Percentiles rank a stretch among this genome's conserved stretches.
Evolutionary conservation across 2,113 vertebrate species (phyloP).

Genomic region (Sakesphorus luctuosus): DNA sequence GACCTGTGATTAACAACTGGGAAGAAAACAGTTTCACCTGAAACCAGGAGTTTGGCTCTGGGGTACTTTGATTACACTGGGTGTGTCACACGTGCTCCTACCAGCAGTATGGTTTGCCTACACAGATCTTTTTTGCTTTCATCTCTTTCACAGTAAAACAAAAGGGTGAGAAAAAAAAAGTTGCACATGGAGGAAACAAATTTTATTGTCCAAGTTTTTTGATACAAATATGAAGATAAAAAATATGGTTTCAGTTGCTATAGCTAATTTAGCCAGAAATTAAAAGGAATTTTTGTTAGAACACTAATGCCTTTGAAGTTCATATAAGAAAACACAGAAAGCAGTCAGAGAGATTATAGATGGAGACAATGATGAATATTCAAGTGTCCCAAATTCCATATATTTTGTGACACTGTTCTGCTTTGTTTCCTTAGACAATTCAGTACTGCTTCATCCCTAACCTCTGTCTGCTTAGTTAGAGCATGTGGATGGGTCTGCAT

Average conservation of each 20-base stretch:
- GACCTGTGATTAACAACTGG: background rate
- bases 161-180: background rate
- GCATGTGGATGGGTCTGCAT: background rate
- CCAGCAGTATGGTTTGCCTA: background rate
- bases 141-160: background rate
- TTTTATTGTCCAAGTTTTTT: background rate
- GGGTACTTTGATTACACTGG: background rate
- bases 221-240: background rate
- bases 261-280: background rate
- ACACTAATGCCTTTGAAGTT: background rate
- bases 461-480: background rate
- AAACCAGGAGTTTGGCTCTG: slow-evolving; percentile 5
- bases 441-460: background rate
- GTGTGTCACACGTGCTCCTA: background rate
- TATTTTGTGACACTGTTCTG: background rate
- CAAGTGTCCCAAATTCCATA: background rate
- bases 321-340: background rate
- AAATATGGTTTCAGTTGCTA: background rate
- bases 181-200: background rate
- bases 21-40: slow-evolving; percentile 1
- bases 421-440: background rate
- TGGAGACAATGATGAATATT: background rate
- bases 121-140: background rate
- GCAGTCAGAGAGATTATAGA: background rate
- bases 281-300: background rate